Evolutionary conservation across 2,888 invertebrate genomes (phyloP), one percentile per base, ranked within the genome.

Genomic region (Ptychoptera contaminata): DNA sequence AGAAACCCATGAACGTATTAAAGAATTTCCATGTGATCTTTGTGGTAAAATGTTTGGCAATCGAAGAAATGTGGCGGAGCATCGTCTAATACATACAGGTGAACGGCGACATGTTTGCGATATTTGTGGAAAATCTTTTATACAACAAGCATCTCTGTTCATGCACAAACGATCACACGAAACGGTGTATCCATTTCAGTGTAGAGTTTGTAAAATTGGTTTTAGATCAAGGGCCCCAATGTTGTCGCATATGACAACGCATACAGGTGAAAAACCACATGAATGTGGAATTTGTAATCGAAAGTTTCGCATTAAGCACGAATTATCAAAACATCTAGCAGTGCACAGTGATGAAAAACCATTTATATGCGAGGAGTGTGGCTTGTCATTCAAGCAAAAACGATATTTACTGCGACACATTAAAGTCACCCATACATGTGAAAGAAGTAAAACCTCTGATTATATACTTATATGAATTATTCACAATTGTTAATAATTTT

Each of bases 71-170:
- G 65, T 73, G 14, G 70, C 71, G 47, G 75, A 74, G 52, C 76
- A 76, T 56, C 54, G 70, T 46, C 58, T 73, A n/a, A 72, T 71
- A 36, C 76, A 76, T 57, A 73, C 74, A 8, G 73, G 73, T 43
- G 75, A 74, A 58, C 59, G 72, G 12, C 74, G 74, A 1, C 73
- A 67, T 57, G 67, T 68, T 16, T 76, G 77, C 53, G 60, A 71
- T 45, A 59, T 68, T 1, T 78, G 78, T 56, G 76, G 75, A 4
- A 76, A 76, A 56, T 57, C 74, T 1, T 79, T 79, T 61, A 74
- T 75, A 45, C 77, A 79, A 55, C 75, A 76, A 54, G 77, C 77
- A 0, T 74, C 77, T 2, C 58, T 79, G 36, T 74, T 76, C 58
- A 74, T 74, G 16, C 79, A 79, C 54, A 66, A 70, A 43, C 69